Percentiles rank a stretch among this genome's conserved stretches.
Conservation (phyloP, 2,797 vertebrate species). For the Chrosomus eos region DNA sequence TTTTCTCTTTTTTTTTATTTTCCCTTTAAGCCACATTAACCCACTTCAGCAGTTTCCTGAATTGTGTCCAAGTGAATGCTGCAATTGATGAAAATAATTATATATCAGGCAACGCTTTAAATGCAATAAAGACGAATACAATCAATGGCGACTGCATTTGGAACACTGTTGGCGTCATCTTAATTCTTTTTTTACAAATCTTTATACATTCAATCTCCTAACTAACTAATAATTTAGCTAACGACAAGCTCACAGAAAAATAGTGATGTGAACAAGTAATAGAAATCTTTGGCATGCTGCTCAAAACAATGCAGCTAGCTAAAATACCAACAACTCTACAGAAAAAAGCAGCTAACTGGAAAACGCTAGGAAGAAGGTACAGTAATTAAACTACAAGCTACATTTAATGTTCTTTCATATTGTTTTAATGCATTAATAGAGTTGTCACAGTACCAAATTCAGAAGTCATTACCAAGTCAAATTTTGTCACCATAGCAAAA, state of each 20-base stretch:
- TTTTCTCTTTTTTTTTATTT: conserved; percentile 45
- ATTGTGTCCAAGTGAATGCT: conserved; percentile 52
- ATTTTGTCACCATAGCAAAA: not conserved
- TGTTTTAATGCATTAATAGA: not conserved
- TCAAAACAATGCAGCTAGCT: not conserved
- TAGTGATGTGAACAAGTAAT: not conserved
- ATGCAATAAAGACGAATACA: not conserved
- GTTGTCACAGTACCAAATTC: not conserved
- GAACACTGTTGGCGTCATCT: not conserved
- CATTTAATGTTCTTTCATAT: not conserved
- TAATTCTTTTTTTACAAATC: not conserved
- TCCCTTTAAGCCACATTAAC: conserved; percentile 53
- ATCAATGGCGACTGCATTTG: not conserved
- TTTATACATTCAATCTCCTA: not conserved
- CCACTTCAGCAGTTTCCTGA: conserved; percentile 64
- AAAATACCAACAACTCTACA: not conserved
- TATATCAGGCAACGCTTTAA: not conserved
- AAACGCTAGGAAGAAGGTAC: not conserved
- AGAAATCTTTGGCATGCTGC: not conserved
- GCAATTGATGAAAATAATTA: conserved; percentile 51
- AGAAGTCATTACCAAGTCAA: not conserved
- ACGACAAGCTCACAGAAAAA: not conserved
- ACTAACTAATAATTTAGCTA: not conserved
- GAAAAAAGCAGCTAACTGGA: not conserved
- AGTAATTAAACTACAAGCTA: not conserved